A percentile compares a stretch with the other conserved stretches of the same genome.
Evolutionary conservation across 53 echinoderm and acorn worm species (phyloP).

Genomic region (Echinarachnius parma): DNA sequence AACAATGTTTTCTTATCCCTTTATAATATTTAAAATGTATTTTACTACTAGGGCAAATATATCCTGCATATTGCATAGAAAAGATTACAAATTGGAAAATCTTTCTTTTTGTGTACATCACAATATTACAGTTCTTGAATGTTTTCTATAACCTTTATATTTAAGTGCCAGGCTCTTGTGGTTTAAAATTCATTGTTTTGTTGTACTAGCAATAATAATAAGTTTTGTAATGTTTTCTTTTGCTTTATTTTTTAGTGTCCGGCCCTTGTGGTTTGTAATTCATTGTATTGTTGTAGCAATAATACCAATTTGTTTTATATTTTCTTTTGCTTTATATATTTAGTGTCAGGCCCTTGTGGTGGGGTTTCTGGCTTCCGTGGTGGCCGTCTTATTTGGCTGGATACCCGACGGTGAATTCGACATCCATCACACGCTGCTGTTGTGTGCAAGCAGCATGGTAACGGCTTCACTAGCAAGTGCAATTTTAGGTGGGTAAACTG

Average conservation of each 20-base stretch:
- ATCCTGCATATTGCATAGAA: too few species aligned
- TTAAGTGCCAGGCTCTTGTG: too few species aligned
- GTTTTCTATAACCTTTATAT: too few species aligned
- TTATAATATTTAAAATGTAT: too few species aligned
- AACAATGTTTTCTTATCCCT: too few species aligned
- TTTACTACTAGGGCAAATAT: too few species aligned
- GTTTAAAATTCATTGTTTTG: too few species aligned
- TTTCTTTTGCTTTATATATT: conserved; percentile 7
- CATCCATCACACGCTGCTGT: conserved; percentile 78
- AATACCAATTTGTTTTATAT: not conserved
- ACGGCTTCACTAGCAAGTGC: conserved; percentile 95
- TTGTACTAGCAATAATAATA: too few species aligned
- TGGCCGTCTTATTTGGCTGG: conserved; percentile 91
- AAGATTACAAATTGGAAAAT: too few species aligned
- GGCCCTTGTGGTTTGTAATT: not conserved
- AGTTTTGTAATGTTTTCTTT: not conserved
- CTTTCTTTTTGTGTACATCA: too few species aligned
- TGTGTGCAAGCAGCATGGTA: conserved; percentile 97
- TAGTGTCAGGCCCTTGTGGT: conserved; percentile 94
- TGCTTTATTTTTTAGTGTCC: not conserved
- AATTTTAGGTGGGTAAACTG: conserved; percentile 57
- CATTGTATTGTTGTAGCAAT: not conserved
- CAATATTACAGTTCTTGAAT: too few species aligned
- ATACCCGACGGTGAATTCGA: conserved; percentile 94
- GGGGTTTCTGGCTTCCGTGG: conserved; percentile 86